Evolutionary conservation across 2,797 vertebrate species (phyloP), one percentile per base, ranked within the genome.

Genomic region (Acrossocheilus wenchowensis): DNA sequence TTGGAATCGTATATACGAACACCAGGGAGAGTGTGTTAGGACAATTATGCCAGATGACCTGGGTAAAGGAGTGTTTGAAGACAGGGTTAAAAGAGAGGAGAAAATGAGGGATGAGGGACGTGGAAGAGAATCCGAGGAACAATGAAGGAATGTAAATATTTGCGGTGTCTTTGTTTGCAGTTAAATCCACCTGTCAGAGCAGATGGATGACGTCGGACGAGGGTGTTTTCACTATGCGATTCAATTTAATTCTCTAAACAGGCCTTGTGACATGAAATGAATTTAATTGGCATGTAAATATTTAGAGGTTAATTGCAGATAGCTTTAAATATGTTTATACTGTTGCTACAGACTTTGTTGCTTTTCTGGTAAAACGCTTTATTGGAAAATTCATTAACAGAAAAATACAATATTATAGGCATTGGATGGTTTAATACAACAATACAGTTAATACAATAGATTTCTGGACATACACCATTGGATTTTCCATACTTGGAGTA

Each of bases 111-210:
- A 69, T 45, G 68, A 50, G 36, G 78, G 48, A 83, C n/a, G 2
- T 11, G 50, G 87, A 74, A 78, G 85, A 89, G 90, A 92, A 89
- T 72, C 19, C 6, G 82, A 71, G 93, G 90, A 95, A 95, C 94
- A 95, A 95, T 95, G 91, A 90, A 82, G 14, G 57, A 88, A 88
- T 92, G 92, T 95, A 96, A 95, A 95, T 95, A 95, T 95, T 95
- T 95, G 92, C 91, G 89, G 91, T 83, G 87, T 93, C 92, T 94
- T 92, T 93, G 92, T 88, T 88, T 92, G 94, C 87, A 85, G 89
- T 93, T 93, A 91, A 92, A 92, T 93, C 92, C 91, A 90, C 91
- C 92, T 94, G 94, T 94, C 93, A 92, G 89, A 89, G 90, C 91
- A 91, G 92, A 93, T 91, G 86, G 79, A 90, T 90, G 89, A 89